Conservation (phyloP, 2,113 vertebrate species). For the Setophaga petechia region DNA sequence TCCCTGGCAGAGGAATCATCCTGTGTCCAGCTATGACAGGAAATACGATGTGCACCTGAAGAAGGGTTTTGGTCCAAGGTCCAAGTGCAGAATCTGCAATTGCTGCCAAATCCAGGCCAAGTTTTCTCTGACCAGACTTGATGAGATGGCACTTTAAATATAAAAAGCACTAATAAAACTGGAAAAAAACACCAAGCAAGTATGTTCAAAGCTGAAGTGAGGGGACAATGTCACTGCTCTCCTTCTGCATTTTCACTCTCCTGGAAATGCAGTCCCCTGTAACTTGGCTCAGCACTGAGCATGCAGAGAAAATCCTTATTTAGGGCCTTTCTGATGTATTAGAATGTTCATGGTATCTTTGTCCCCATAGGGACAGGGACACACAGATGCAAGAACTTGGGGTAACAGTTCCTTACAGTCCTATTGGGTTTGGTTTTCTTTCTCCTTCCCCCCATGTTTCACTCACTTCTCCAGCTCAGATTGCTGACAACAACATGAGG, state of each 20-base stretch:
- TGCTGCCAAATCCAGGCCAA: neutral
- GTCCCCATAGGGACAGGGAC: rapidly evolving
- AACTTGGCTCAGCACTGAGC: neutral
- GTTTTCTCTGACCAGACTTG: neutral
- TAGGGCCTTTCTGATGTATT: neutral
- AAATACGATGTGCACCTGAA: neutral
- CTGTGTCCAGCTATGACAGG: neutral
- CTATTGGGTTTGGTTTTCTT: neutral
- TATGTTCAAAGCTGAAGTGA: neutral
- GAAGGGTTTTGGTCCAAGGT: neutral
- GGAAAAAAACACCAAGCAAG: neutral
- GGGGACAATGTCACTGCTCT: neutral
- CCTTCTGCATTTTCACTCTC: neutral
- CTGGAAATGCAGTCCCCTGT: neutral
- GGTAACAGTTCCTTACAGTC: neutral
- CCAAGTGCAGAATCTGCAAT: neutral
- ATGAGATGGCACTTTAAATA: neutral
- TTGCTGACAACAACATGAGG: conserved; percentile 24
- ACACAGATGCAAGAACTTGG: neutral
- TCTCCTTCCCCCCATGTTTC: neutral
- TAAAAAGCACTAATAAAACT: neutral
- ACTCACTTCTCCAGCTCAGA: neutral
- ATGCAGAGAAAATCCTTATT: neutral
- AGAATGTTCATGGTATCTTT: neutral
- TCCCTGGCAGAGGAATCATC: neutral